Base-by-base conservation (phyloP, 2,888 invertebrate genomes). In the Sceliomorpha sp. region DNA sequence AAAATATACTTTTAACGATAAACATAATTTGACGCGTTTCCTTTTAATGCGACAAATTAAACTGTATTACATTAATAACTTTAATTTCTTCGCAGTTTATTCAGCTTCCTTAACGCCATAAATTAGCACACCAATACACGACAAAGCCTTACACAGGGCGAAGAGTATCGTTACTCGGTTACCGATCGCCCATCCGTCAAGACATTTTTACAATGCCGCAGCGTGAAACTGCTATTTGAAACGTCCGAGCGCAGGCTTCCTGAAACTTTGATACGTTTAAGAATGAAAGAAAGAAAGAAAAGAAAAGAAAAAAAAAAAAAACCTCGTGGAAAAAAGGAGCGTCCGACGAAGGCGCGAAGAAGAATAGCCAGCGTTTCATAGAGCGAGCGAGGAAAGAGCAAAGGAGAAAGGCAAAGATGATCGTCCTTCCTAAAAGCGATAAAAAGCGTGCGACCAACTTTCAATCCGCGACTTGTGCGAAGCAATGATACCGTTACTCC, bases 401-500 rank as follows among this genome's bases (percentile, higher is more conserved):
- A 29, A 45, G 56, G 55, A 59, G 62, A 67, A 71, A 63, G 63
- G 45, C 32, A 48, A 48, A 66, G 72, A 58, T 62, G 58, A 62
- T 42, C 50, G 62, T 72, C 75, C 74, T 76, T 70, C 72, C 62
- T 64, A 66, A 68, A 67, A 60, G 42, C 59, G 47, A 68, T 51
- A 78, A 80, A 76, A 78, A 75, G 59, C 59, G 59, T 64, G 73
- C 73, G 75, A 67, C 69, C 75, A 75, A 77, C 74, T 80, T 76
- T 77, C 79, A 79, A 82, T 80, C 76, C 67, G 73, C 68, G 76
- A 75, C 77, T 82, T 81, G 82, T 81, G 82, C 81, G 77, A 77
- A 66, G 56, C 76, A 48, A 50, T 45, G 53, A 36, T 73, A 70
- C 79, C 80, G 80, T 80, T 79, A 78, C 29, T 20, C 13, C 7